These are phyloP conservation scores for Lytechinus pictus DNA, from an alignment of 35 echinoderm and acorn worm genomes.

Conservation along the genomic window DNA sequence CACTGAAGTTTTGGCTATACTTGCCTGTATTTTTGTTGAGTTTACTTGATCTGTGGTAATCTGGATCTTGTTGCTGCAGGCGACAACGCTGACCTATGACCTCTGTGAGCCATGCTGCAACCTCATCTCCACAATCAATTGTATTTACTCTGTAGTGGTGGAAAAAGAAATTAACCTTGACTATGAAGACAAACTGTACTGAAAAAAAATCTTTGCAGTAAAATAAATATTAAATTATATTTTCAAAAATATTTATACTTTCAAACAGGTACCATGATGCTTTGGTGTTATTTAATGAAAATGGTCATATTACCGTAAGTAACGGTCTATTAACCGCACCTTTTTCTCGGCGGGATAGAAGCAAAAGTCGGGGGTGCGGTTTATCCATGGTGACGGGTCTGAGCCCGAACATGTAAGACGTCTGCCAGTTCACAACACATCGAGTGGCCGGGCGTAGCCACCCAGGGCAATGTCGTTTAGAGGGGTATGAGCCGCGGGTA, in stretches of 20 bases:
- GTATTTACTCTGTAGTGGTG: conserved; percentile 63
- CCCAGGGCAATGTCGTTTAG: no score
- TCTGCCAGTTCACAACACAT: no score
- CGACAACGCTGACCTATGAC: conserved; percentile 73
- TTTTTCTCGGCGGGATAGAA: no score
- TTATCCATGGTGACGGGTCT: no score
- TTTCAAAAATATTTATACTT: not conserved
- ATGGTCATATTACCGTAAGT: no score
- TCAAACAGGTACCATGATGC: not conserved
- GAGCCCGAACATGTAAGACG: no score
- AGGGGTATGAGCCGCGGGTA: no score
- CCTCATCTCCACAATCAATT: conserved; percentile 79
- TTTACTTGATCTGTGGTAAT: conserved; percentile 64
- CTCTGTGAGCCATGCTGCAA: conserved; percentile 67
- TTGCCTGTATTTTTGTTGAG: conserved; percentile 22
- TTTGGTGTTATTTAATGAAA: no score
- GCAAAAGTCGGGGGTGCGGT: no score
- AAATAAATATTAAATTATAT: not conserved
- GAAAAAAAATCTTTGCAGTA: not conserved
- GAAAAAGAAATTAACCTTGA: not conserved
- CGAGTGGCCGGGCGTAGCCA: no score
- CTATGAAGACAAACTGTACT: not conserved
- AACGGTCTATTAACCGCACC: no score
- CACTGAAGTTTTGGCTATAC: not conserved
- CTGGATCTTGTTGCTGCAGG: conserved; percentile 70